Evolutionary conservation across 2,797 vertebrate species (phyloP).

Genomic region (Oryzias sinensis): DNA sequence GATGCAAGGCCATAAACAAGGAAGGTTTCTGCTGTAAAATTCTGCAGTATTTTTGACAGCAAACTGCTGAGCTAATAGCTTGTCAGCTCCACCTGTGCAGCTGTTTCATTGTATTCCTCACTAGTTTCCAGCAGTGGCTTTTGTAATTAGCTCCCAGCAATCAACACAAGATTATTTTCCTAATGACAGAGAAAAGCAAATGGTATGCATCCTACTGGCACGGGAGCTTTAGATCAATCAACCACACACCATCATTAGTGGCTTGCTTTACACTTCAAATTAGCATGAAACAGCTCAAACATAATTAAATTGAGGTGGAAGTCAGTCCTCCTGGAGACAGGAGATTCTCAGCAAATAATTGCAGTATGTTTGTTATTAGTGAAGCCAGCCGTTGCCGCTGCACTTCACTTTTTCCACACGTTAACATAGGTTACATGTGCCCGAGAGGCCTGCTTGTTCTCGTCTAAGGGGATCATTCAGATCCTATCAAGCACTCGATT

Average conservation of each 20-base stretch:
- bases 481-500: constrained; percentile 26
- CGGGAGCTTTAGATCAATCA: constrained; percentile 52
- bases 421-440: constrained; percentile 7
- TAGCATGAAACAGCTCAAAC: constrained; percentile 53
- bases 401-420: constrained; percentile 26
- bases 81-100: constrained; percentile 39
- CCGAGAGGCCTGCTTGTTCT: constrained; percentile 22
- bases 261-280: constrained; percentile 58
- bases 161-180: constrained; percentile 67
- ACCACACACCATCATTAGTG: constrained; percentile 53
- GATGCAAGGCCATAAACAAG: constrained; percentile 17
- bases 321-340: constrained; percentile 55
- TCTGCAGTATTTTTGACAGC: constrained; percentile 45
- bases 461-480: constrained; percentile 17
- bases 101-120: constrained; percentile 23
- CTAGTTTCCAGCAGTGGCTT: constrained; percentile 38
- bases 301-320: constrained; percentile 65
- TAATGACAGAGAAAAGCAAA: constrained; percentile 67
- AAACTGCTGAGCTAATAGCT: constrained; percentile 26
- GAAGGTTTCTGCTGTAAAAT: constrained; percentile 28
- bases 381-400: constrained; percentile 32
- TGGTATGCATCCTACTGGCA: constrained; percentile 47
- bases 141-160: constrained; percentile 65
- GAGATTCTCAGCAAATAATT: constrained; percentile 64
- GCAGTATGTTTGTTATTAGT: constrained; percentile 45